These are phyloP conservation scores for Echinops telfairi DNA, from an alignment of 2,113 vertebrate species.

Conservation along the genomic window DNA sequence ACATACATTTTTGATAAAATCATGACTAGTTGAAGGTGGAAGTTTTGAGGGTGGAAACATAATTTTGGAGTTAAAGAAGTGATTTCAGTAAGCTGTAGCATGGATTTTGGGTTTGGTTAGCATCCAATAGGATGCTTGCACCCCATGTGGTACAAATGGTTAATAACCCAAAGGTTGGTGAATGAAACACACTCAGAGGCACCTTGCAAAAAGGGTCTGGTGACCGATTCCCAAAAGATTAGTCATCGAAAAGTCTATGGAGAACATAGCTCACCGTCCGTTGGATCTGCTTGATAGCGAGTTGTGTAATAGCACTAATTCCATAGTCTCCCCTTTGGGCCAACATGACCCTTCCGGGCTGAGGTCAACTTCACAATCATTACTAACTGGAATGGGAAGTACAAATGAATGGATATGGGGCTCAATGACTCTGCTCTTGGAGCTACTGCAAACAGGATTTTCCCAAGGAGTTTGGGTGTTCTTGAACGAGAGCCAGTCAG, in stretches of 20 bases:
- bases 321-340: neutral
- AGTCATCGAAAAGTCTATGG: neutral
- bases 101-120: neutral
- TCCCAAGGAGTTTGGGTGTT: neutral
- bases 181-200: neutral
- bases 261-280: neutral
- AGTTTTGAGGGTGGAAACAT: neutral
- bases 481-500: neutral
- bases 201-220: neutral
- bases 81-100: neutral
- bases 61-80: neutral
- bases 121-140: neutral
- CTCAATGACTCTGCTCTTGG: too few species aligned
- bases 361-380: neutral
- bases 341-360: neutral
- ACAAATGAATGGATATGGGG: rapidly evolving
- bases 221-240: neutral
- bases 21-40: neutral
- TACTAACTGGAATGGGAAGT: neutral
- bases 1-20: neutral
- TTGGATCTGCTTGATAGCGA: neutral
- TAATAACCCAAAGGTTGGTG: neutral
- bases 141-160: neutral
- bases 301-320: too few species aligned
- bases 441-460: neutral